Evolutionary conservation across 2,888 invertebrate genomes (phyloP).

Genomic region (Beris morrisii): DNA sequence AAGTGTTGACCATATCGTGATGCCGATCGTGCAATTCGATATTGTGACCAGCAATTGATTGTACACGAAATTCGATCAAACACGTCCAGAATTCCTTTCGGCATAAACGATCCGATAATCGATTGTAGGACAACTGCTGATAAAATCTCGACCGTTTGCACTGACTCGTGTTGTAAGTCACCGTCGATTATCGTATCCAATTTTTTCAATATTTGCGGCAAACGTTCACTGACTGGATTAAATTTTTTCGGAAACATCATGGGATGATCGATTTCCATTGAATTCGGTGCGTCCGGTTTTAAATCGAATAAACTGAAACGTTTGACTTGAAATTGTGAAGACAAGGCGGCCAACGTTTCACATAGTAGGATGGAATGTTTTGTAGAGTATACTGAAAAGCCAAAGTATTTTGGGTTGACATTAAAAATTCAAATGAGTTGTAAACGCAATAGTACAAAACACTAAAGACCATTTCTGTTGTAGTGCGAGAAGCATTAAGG

Average conservation of each 20-base stretch:
- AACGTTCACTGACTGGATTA: slow-evolving; percentile 44
- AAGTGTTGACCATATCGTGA: slow-evolving; percentile 82
- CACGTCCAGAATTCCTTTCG: slow-evolving; percentile 61
- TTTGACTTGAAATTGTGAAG: slow-evolving; percentile 59
- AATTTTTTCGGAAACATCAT: slow-evolving; percentile 13
- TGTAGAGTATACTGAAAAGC: slow-evolving; percentile 46
- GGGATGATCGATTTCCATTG: slow-evolving; percentile 35
- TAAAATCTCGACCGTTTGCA: slow-evolving; percentile 70
- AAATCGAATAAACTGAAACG: slow-evolving; percentile 39
- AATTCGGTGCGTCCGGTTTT: slow-evolving; percentile 17
- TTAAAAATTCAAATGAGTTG: not conserved
- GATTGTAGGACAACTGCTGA: slow-evolving; percentile 84
- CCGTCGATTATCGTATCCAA: slow-evolving; percentile 48
- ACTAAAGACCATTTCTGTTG: too few species aligned
- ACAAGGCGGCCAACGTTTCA: slow-evolving; percentile 75
- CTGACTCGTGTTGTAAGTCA: slow-evolving; percentile 51
- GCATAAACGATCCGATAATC: slow-evolving; percentile 70
- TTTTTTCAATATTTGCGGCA: slow-evolving; percentile 52
- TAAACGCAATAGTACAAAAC: not conserved
- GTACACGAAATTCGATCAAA: slow-evolving; percentile 62
- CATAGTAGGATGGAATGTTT: slow-evolving; percentile 61
- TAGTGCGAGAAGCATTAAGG: not conserved
- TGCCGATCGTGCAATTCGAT: slow-evolving; percentile 83
- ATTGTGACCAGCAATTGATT: slow-evolving; percentile 81
- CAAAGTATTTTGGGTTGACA: not conserved